Evolutionary conservation across 2,888 invertebrate genomes (phyloP).

Genomic region (Deilephila porcellus): DNA sequence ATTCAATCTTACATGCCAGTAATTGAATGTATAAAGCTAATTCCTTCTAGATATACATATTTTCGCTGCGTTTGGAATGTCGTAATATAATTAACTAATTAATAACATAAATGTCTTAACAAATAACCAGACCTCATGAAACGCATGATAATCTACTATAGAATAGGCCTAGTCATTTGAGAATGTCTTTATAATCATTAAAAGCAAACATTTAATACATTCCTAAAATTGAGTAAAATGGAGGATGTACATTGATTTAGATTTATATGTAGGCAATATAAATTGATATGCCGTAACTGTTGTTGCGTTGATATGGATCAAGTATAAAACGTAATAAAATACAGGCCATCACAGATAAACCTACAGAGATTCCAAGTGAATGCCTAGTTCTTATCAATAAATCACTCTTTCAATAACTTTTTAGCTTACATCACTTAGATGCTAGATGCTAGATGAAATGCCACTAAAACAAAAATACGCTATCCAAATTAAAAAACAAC

Average conservation of each 20-base stretch:
- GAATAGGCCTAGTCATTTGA: no score
- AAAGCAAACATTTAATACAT: no score
- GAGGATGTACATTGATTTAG: neutral
- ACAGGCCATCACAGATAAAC: constrained; percentile 51
- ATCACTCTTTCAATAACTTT: neutral
- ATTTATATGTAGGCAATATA: neutral
- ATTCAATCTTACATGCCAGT: neutral
- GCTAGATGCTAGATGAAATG: neutral
- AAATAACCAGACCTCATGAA: neutral
- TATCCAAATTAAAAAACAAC: no score
- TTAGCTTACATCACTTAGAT: no score
- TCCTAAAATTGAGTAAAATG: neutral
- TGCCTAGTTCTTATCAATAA: constrained; percentile 8
- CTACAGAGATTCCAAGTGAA: constrained; percentile 50
- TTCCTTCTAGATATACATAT: neutral
- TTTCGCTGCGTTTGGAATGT: neutral
- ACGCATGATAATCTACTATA: no score
- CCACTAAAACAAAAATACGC: neutral
- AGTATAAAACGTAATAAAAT: constrained; percentile 40
- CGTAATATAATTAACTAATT: neutral
- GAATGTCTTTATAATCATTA: no score
- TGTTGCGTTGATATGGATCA: neutral
- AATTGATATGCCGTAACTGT: neutral
- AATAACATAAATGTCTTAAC: neutral
- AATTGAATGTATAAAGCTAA: constrained; percentile 10